These are phyloP conservation scores for Tetragonula carbonaria DNA, from an alignment of 2,888 invertebrate species.

Conservation along the genomic window DNA sequence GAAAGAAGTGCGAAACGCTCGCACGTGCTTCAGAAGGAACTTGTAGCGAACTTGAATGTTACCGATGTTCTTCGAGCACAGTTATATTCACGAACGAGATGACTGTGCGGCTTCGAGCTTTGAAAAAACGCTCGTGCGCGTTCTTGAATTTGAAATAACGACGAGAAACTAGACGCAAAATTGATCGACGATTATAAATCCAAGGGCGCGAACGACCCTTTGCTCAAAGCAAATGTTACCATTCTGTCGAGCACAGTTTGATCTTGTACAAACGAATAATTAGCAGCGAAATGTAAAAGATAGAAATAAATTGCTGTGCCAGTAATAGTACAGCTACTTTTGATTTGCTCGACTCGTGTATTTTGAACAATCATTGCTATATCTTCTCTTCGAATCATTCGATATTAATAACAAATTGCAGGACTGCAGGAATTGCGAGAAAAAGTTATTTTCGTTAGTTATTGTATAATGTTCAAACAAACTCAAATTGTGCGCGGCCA, in stretches of 20 bases:
- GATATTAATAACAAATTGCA: no score
- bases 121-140: slow-evolving; percentile 15
- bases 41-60: slow-evolving; percentile 37
- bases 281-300: neutral
- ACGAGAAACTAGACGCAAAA: neutral
- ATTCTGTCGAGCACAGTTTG: slow-evolving; percentile 60
- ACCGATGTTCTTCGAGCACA: slow-evolving; percentile 42
- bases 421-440: neutral
- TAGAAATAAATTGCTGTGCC: neutral
- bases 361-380: neutral
- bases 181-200: neutral
- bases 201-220: slow-evolving; percentile 40
- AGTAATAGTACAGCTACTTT: neutral
- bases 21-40: neutral
- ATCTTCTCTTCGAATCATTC: neutral
- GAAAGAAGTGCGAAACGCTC: neutral
- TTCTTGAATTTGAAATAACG: slow-evolving; percentile 1
- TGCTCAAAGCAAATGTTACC: slow-evolving; percentile 69
- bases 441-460: neutral
- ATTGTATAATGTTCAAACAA: slow-evolving; percentile 10
- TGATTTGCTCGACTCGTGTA: neutral
- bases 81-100: neutral
- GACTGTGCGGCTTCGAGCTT: slow-evolving; percentile 29
- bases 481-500: slow-evolving; percentile 54
- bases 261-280: slow-evolving; percentile 43